Evolutionary conservation across 2,797 vertebrate species (phyloP).

Genomic region (Chanos chanos): DNA sequence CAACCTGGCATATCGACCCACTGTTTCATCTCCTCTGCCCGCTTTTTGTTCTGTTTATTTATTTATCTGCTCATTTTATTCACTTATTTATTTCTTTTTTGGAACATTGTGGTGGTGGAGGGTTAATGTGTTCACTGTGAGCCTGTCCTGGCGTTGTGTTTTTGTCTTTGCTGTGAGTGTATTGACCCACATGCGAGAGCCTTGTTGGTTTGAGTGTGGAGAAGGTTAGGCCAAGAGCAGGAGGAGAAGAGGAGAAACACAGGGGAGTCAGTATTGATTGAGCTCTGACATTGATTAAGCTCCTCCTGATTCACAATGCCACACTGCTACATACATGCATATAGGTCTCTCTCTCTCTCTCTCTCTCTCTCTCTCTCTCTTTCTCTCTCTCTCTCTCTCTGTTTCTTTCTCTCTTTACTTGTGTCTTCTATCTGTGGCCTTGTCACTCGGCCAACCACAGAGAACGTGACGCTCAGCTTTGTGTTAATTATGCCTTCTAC

Average conservation of each 20-base stretch:
- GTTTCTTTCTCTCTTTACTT: slow-evolving; percentile 9
- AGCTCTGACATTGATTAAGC: slow-evolving; percentile 77
- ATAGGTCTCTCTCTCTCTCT: slow-evolving; percentile 48
- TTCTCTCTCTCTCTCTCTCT: slow-evolving; percentile 10
- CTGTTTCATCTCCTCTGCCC: too few relatives aligned
- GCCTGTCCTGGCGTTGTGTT: slow-evolving; percentile 5
- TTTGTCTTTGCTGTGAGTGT: slow-evolving; percentile 19
- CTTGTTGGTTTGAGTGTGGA: slow-evolving; percentile 35
- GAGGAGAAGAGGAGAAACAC: slow-evolving; percentile 51
- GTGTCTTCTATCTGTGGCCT: slow-evolving; percentile 47
- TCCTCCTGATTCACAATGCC: slow-evolving; percentile 69
- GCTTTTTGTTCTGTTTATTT: too few relatives aligned
- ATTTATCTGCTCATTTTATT: too few relatives aligned
- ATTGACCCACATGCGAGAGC: slow-evolving; percentile 49
- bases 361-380: slow-evolving; percentile 20
- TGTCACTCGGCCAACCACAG: slow-evolving; percentile 51
- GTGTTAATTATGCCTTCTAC: slow-evolving; percentile 61
- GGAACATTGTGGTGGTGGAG: too few relatives aligned
- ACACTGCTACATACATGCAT: slow-evolving; percentile 50
- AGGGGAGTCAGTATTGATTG: slow-evolving; percentile 74
- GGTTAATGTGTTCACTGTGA: slow-evolving; percentile 21
- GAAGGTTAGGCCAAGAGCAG: slow-evolving; percentile 42
- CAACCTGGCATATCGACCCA: too few relatives aligned
- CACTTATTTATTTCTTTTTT: background rate
- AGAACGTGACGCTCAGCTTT: slow-evolving; percentile 51